phyloP scores from a whole-genome alignment of 2,113 vertebrate genomes.

The Leptocoma aspasia region DNA sequence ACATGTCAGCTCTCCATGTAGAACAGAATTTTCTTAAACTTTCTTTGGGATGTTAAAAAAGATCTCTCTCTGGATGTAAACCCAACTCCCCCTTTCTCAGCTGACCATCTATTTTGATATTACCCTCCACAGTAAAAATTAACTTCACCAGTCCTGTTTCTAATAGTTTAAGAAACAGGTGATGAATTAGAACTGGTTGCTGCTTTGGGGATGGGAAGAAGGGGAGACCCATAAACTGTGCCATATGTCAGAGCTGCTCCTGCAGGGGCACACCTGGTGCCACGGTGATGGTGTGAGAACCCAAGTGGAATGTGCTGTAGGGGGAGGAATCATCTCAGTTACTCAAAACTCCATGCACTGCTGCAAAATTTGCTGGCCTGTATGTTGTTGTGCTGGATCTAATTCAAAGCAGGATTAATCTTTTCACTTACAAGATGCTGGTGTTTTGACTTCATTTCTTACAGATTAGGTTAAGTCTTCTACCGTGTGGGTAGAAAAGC shows the following conservation, averaged over 20 bases:
- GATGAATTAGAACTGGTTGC: neutral
- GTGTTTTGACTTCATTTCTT: neutral
- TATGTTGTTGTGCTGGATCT: neutral
- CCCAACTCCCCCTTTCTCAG: neutral
- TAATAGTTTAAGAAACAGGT: neutral
- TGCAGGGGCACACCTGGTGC: neutral
- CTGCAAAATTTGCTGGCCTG: neutral
- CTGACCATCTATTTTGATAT: neutral
- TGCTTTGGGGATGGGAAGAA: neutral
- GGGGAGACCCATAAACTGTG: neutral
- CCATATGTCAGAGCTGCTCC: neutral
- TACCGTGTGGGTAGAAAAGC: neutral
- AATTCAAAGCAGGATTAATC: constrained; percentile 4
- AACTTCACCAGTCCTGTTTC: neutral
- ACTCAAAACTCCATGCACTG: neutral
- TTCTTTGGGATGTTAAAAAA: neutral
- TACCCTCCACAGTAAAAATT: neutral
- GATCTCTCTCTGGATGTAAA: neutral
- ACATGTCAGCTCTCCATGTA: neutral
- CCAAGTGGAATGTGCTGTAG: neutral
- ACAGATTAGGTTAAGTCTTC: neutral
- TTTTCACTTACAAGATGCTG: neutral
- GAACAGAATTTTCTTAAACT: neutral
- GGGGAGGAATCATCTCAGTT: neutral
- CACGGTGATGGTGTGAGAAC: neutral